phyloP scores from a whole-genome alignment of 2,888 invertebrate genomes.

The Dasypolia templi region DNA sequence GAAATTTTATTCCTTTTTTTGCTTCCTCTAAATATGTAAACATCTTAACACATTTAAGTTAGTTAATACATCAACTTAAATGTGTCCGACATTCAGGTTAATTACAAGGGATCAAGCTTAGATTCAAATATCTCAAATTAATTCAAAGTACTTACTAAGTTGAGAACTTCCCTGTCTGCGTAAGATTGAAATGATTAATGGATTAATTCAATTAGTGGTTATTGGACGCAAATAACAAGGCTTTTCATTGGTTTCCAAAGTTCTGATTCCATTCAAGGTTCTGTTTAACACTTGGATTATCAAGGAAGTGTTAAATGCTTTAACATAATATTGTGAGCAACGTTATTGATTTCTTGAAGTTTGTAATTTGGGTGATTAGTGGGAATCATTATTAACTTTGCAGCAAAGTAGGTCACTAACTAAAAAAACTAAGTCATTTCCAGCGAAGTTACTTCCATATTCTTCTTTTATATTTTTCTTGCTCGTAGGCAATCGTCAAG shows the following conservation, averaged over 20 bases:
- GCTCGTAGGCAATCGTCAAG: not conserved
- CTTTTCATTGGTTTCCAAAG: constrained; percentile 43
- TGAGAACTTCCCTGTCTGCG: constrained; percentile 12
- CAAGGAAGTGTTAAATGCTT: not conserved
- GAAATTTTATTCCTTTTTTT: too few relatives aligned
- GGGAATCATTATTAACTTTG: not conserved
- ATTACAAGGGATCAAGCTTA: not conserved
- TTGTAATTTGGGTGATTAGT: not conserved
- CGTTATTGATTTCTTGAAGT: not conserved
- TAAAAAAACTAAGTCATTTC: not conserved
- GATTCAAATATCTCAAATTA: not conserved
- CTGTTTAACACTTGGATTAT: not conserved
- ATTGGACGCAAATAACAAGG: constrained; percentile 35
- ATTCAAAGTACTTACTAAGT: constrained; percentile 24
- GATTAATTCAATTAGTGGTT: constrained; percentile 49
- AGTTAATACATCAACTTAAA: too few relatives aligned
- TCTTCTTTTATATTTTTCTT: not conserved
- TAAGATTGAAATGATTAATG: constrained; percentile 35
- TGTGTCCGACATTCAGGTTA: not conserved
- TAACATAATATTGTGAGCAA: not conserved
- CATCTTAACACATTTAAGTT: not conserved
- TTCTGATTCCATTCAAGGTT: constrained; percentile 23
- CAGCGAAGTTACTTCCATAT: not conserved
- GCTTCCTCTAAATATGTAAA: not conserved
- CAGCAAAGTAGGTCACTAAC: not conserved